Evolutionary conservation across 2,797 vertebrate genomes (phyloP).

Genomic region (Lateolabrax maculatus): DNA sequence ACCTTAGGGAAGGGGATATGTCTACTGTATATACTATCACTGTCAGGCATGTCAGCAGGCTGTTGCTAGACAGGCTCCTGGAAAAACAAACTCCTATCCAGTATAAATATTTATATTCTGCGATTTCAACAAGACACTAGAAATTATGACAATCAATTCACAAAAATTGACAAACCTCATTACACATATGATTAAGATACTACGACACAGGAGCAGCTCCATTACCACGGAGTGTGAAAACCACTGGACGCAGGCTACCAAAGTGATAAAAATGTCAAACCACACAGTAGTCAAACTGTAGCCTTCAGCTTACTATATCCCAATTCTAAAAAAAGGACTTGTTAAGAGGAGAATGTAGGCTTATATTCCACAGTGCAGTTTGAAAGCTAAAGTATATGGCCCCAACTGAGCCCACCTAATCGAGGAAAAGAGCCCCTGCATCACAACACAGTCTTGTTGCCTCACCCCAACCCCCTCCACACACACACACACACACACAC

Average conservation of each 20-base stretch:
- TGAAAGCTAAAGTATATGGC: constrained; percentile 57
- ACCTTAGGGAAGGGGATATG: constrained; percentile 24
- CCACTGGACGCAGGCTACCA: background rate
- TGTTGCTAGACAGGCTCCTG: constrained; percentile 6
- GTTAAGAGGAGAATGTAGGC: constrained; percentile 20
- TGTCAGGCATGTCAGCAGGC: constrained; percentile 39
- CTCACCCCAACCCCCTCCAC: constrained; percentile 74
- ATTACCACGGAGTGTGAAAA: constrained; percentile 12
- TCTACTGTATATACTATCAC: constrained; percentile 26
- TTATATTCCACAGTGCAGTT: constrained; percentile 38
- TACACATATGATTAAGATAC: background rate
- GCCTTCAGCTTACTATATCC: constrained; percentile 13
- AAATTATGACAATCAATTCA: background rate
- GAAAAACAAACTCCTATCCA: constrained; percentile 20
- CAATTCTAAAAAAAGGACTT: constrained; percentile 29
- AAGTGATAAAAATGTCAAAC: constrained; percentile 32
- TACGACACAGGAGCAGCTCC: background rate
- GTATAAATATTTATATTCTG: constrained; percentile 33
- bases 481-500: constrained; percentile 36
- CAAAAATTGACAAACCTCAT: background rate
- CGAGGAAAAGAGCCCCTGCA: constrained; percentile 77
- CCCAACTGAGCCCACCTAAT: constrained; percentile 86
- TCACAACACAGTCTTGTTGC: constrained; percentile 73
- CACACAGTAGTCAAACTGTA: constrained; percentile 8
- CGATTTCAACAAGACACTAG: background rate